Evolutionary conservation across 2,888 invertebrate species (phyloP), one percentile per base, ranked within the genome.

Genomic region (Ectobius pallidus): DNA sequence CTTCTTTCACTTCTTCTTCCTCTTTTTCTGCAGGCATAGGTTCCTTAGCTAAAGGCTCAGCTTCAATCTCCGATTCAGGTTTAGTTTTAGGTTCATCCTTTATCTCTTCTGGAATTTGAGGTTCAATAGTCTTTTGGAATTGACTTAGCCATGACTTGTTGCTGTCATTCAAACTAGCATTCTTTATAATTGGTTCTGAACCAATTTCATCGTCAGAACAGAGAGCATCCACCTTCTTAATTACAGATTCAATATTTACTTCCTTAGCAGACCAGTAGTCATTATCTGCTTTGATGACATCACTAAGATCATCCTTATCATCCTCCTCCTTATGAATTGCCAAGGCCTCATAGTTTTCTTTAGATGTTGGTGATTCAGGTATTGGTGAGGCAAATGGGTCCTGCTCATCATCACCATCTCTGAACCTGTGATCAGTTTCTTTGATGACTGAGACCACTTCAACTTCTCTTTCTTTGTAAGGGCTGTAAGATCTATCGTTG

Each of bases 241-340:
- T 93, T 1, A 93, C 93, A 22, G 92, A 92, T 77, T 93, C 92
- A 76, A 92, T 91, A 79, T 92, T 92, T 1, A 92, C 87, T 79
- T 92, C 92, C 81, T 92, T 92, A 6, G 91, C 90, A 42, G 91
- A 91, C 92, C 92, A 93, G 77, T 90, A 90, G 80, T 91, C 91
- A 78, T 88, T 90, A 79, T 91, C 92, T 3, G 70, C 71, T 55
- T 72, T 67, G 2, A 73, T 70, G 16, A 46, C 72, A 68, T 58
- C 34, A n/a, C 44, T 49, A n/a, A 62, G 27, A 34, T 62, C 62
- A 25, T 62, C 25, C n/a, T 69, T 69, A 18, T 49, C 34, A 30
- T 20, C 22, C 14, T 44, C 32, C 20, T 69, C 69, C 32, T 72
- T 69, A 39, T 69, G 25, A 22, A n/a, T n/a, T 22, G 42, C 49